Evolutionary conservation across 2,113 vertebrate species (phyloP).

Genomic region (Erythrocebus patas): DNA sequence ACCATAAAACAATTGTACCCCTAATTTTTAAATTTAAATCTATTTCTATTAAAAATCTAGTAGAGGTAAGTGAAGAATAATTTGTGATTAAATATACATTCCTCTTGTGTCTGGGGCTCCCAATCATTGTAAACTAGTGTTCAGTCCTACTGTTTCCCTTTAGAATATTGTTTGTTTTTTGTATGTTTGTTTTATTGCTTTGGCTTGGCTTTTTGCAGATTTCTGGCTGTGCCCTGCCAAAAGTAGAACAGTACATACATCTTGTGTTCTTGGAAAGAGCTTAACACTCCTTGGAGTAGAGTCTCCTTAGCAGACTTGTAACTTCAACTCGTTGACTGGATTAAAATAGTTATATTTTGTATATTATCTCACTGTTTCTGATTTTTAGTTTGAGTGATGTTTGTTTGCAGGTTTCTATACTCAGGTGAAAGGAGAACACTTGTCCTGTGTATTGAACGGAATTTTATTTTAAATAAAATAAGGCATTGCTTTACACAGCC

Average conservation of each 20-base stretch:
- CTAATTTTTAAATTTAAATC: too few species aligned
- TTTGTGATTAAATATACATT: neutral
- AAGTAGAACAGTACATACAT: neutral
- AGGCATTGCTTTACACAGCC: neutral
- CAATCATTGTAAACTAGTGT: neutral
- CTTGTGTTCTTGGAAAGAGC: neutral
- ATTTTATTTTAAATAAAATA: neutral
- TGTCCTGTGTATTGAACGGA: neutral
- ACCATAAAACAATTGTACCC: too few species aligned
- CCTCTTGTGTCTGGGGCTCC: neutral
- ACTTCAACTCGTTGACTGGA: neutral
- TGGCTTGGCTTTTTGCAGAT: neutral
- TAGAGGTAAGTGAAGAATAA: neutral
- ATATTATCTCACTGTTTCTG: neutral
- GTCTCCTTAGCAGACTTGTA: neutral
- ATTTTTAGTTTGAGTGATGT: neutral
- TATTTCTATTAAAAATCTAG: neutral
- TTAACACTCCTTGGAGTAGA: too few species aligned
- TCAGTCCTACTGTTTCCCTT: neutral
- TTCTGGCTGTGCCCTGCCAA: neutral
- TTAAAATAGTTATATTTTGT: neutral
- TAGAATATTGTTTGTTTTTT: neutral
- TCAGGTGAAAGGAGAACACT: neutral
- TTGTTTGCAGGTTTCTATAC: neutral
- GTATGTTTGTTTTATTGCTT: neutral